These are phyloP conservation scores for Byasa hedistus DNA, from an alignment of 2,888 invertebrate genomes.

Conservation along the genomic window DNA sequence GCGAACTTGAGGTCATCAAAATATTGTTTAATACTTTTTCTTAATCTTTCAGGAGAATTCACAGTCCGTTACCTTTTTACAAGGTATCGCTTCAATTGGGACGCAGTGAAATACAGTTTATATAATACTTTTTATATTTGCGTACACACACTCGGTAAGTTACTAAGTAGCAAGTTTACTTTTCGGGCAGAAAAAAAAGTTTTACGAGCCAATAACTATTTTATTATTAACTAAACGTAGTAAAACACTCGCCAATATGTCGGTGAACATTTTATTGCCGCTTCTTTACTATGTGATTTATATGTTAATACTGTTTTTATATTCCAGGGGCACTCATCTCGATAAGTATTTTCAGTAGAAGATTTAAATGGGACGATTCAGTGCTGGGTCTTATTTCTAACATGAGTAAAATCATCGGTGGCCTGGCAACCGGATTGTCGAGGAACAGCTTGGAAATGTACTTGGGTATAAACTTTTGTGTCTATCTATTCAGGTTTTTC, in stretches of 20 bases:
- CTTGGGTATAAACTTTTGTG: conserved; percentile 46
- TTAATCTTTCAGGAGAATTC: conserved; percentile 61
- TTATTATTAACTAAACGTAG: not conserved
- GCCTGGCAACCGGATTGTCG: conserved; percentile 55
- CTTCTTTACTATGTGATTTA: conserved; percentile 1
- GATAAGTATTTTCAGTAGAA: conserved; percentile 64
- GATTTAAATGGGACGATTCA: conserved; percentile 64
- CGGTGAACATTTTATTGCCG: too few relatives aligned
- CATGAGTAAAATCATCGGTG: conserved; percentile 60
- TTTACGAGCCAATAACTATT: too few relatives aligned
- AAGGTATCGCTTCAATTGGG: conserved; percentile 73
- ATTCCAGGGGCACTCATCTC: conserved; percentile 64
- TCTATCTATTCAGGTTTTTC: too few relatives aligned
- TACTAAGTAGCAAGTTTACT: too few relatives aligned
- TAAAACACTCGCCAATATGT: not conserved
- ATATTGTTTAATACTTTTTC: conserved; percentile 6
- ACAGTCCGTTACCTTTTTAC: conserved; percentile 70
- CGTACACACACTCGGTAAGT: conserved; percentile 63
- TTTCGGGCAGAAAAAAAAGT: too few relatives aligned
- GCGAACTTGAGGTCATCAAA: too few relatives aligned
- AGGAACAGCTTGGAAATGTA: conserved; percentile 61
- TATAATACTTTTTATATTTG: conserved; percentile 67
- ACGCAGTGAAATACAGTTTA: conserved; percentile 70
- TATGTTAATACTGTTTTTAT: conserved; percentile 3
- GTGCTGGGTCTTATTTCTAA: conserved; percentile 62